phyloP scores from a whole-genome alignment of 2,113 vertebrate genomes.

The Chionodraco myersi region DNA sequence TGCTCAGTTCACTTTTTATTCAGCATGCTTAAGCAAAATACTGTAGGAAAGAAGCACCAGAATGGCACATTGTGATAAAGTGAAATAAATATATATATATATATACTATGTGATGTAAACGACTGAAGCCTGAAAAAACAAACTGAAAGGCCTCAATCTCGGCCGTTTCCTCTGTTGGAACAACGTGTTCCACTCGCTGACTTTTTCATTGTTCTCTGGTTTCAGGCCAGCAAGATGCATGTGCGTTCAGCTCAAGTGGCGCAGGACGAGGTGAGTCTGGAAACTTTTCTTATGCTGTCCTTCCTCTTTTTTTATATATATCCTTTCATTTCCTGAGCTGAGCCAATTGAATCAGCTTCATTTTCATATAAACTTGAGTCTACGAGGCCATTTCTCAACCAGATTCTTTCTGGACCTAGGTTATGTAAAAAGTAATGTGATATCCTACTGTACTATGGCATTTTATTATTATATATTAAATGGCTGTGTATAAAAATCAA shows the following conservation, averaged over 20 bases:
- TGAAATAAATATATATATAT: no score
- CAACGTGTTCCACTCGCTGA: constrained; percentile 21
- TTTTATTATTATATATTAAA: neutral
- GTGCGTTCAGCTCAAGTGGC: constrained; percentile 84
- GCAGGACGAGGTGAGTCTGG: constrained; percentile 90
- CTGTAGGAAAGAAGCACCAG: neutral
- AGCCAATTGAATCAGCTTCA: neutral
- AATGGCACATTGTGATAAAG: neutral
- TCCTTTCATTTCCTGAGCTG: constrained; percentile 40
- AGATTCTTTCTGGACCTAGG: neutral
- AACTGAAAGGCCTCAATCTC: neutral
- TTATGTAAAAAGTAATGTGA: neutral
- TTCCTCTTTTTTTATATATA: neutral
- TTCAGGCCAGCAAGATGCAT: constrained; percentile 78
- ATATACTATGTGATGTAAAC: neutral
- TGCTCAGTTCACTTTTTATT: neutral
- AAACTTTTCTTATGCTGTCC: constrained; percentile 19
- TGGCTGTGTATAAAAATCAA: neutral
- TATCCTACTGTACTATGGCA: neutral
- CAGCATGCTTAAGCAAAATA: neutral
- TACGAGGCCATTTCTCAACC: neutral
- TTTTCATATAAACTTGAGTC: neutral
- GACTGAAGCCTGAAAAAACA: neutral
- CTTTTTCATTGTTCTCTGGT: constrained; percentile 38
- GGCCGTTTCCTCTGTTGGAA: constrained; percentile 21